A percentile compares a stretch with the other conserved stretches of the same genome.
phyloP scores from a whole-genome alignment of 2,797 vertebrate genomes.

The Prunella strophiata region DNA sequence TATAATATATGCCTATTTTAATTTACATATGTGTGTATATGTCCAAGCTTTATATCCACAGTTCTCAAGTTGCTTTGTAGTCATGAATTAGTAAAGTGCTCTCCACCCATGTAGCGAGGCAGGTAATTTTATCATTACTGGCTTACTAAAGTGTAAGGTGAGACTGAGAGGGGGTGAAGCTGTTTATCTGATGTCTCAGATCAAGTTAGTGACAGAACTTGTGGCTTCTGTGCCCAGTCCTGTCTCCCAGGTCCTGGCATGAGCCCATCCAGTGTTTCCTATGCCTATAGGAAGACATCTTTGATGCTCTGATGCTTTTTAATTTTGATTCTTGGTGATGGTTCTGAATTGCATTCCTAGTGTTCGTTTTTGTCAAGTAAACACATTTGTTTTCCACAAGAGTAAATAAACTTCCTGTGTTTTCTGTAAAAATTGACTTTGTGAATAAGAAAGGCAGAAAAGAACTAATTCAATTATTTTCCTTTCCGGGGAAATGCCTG shows the following conservation, averaged over 20 bases:
- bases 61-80: constrained; percentile 32
- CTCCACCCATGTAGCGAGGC: background rate
- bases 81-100: constrained; percentile 47
- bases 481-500: background rate
- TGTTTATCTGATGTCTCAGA: background rate
- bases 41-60: background rate
- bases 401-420: background rate
- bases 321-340: background rate
- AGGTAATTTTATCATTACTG: constrained; percentile 48
- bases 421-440: background rate
- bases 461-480: background rate
- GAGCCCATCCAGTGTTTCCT: background rate
- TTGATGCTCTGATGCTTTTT: background rate
- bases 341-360: background rate
- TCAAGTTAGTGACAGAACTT: background rate
- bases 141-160: constrained; percentile 6
- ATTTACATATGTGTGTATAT: background rate
- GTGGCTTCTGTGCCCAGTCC: background rate
- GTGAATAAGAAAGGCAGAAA: background rate
- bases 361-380: background rate
- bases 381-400: background rate
- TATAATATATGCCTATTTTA: background rate
- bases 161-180: background rate
- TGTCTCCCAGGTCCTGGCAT: background rate
- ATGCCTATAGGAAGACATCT: background rate